Evolutionary conservation across 2,797 vertebrate species (phyloP).

Genomic region (Monodelphis domestica): DNA sequence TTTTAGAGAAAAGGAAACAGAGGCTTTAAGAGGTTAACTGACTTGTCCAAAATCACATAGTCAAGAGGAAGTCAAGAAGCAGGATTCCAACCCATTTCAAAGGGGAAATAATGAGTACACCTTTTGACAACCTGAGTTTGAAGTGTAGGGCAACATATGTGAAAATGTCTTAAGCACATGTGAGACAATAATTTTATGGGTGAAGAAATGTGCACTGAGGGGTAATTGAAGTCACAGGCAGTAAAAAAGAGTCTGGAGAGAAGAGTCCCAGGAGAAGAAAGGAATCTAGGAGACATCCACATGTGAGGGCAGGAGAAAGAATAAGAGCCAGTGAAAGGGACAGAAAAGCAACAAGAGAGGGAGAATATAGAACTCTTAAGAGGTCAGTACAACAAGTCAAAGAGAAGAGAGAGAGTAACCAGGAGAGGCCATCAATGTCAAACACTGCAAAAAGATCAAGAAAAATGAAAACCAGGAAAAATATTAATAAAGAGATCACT

Average conservation of each 20-base stretch:
- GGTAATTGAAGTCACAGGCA: background rate
- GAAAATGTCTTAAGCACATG: background rate
- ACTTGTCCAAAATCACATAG: background rate
- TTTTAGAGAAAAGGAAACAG: conserved; percentile 8
- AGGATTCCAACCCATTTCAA: background rate
- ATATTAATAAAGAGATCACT: background rate
- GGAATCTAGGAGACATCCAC: background rate
- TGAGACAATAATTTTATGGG: background rate
- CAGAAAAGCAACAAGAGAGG: background rate
- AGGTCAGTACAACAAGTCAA: background rate
- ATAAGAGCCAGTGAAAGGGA: background rate
- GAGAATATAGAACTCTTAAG: background rate
- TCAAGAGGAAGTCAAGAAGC: background rate
- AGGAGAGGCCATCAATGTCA: background rate
- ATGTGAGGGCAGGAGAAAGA: background rate
- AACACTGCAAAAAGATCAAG: background rate
- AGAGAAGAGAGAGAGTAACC: background rate
- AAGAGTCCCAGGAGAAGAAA: background rate
- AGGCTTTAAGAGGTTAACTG: conserved; percentile 10
- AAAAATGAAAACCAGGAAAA: background rate
- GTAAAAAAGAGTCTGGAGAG: background rate
- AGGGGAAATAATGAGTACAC: background rate
- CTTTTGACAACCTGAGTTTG: background rate
- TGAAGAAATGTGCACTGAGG: background rate
- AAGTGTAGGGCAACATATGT: background rate